phyloP scores from a whole-genome alignment of 2,888 invertebrate species.

The Pinctada fucata region DNA sequence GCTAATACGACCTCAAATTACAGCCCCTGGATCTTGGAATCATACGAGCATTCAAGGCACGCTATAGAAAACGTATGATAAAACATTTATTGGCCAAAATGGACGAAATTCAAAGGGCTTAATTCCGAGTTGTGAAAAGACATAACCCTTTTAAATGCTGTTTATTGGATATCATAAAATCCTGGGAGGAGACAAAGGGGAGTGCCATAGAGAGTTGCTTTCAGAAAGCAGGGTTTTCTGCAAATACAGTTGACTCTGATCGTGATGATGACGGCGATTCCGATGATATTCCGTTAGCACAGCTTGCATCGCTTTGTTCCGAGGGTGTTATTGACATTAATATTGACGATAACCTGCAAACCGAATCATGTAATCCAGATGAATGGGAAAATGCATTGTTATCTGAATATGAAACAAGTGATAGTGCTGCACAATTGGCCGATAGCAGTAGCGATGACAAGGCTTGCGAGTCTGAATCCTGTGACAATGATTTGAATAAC shows the following conservation, averaged over 20 bases:
- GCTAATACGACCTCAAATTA: conserved; percentile 15
- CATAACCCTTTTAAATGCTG: conserved; percentile 1
- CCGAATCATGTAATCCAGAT: too few relatives aligned
- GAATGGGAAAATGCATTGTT: too few relatives aligned
- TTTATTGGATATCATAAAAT: conserved; percentile 8
- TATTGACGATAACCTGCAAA: too few relatives aligned
- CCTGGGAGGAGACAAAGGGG: conserved; percentile 14
- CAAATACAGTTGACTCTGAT: not conserved
- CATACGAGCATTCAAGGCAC: conserved; percentile 11
- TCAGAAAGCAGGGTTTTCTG: conserved; percentile 10
- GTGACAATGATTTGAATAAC: too few relatives aligned
- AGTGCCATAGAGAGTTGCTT: conserved; percentile 16
- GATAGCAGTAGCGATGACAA: too few relatives aligned
- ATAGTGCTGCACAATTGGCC: too few relatives aligned
- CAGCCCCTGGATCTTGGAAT: conserved; percentile 18
- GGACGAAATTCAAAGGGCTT: not conserved
- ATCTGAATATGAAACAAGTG: too few relatives aligned
- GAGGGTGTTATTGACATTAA: too few relatives aligned
- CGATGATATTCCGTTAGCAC: conserved; percentile 5
- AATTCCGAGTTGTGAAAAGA: conserved; percentile 7
- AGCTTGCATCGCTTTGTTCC: not conserved
- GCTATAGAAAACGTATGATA: conserved; percentile 18
- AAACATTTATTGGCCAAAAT: conserved; percentile 1
- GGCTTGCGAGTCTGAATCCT: too few relatives aligned
- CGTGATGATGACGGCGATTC: not conserved